Evolutionary conservation across 2,797 vertebrate genomes (phyloP), one percentile per base, ranked within the genome.

Genomic region (Gila robusta): DNA sequence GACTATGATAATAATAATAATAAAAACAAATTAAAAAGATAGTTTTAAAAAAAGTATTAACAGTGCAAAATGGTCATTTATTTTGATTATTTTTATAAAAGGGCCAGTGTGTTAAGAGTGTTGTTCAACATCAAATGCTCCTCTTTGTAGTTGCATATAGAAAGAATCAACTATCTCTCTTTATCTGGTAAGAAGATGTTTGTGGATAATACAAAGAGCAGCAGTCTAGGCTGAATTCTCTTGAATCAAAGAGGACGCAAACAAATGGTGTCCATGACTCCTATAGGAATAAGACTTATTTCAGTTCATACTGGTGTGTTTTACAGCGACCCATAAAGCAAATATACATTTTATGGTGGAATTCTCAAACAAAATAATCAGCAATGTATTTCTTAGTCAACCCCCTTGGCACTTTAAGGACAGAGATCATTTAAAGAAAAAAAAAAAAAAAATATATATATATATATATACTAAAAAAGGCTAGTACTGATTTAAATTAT

Each of bases 261-360:
- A 59, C 52, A 39, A 52, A 59, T n/a, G 21, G 52, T 39, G 74
- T 78, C 35, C 74, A 54, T 56, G 52, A 77, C 73, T 76, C 28
- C 11, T 56, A 37, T 3, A 35, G 21, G 32, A 56, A 56, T 37
- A 16, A 77, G 6, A 37, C 54, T 77, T 59, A 59, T 59, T 77
- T 77, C 21, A n/a, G 74, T n/a, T 59, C 21, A 23, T 37, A 37
- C 73, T n/a, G 49, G 19, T 73, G 44, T 10, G 26, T 26, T 28
- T 64, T 26, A 64, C 12, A 64, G 5, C 0, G 2, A 28, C 12
- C 26, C 62, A 28, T 64, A 64, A 2, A 28, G 5, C 26, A 64
- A 32, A 66, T 32, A 32, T 32, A 32, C 64, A 8, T 32, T 16
- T 32, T 66, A 32, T 32, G 6, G 28, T 66, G 28, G 16, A 17